A percentile compares a stretch with the other conserved stretches of the same genome.
Conservation (phyloP, 2,113 vertebrate genomes). For the Melanocharis versteri region DNA sequence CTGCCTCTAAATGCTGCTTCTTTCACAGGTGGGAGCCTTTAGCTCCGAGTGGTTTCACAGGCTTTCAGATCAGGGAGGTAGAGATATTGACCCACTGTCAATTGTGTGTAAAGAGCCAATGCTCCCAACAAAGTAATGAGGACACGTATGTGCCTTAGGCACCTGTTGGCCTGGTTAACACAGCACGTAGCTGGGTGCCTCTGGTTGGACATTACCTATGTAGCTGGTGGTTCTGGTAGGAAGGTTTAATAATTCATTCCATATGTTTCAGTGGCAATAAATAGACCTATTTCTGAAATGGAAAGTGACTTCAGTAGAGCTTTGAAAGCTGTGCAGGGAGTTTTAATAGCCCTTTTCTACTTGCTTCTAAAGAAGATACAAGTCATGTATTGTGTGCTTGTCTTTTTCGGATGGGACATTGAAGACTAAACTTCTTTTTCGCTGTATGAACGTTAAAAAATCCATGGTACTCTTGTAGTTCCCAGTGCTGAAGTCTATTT, state of each 20-base stretch:
- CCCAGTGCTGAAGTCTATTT: not conserved
- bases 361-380: not conserved
- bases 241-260: not conserved
- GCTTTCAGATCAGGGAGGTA: not conserved
- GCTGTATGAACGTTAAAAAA: not conserved
- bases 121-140: not conserved
- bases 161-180: constrained; percentile 43
- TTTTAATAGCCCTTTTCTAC: not conserved
- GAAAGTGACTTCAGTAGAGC: not conserved
- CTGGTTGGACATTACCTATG: not conserved
- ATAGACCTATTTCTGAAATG: not conserved
- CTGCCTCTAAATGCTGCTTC: not conserved
- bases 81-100: not conserved
- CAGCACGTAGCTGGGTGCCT: not conserved
- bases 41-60: not conserved
- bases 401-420: not conserved
- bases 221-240: not conserved
- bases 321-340: not conserved
- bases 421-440: not conserved
- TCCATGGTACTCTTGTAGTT: not conserved
- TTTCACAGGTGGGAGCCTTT: not conserved
- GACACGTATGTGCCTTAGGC: not conserved
- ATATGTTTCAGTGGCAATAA: not conserved
- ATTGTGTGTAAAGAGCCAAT: not conserved
- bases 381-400: not conserved